Percentiles rank a stretch among this genome's conserved stretches.
Conservation (phyloP, 2,888 invertebrate species). For the Craniophora ligustri region DNA sequence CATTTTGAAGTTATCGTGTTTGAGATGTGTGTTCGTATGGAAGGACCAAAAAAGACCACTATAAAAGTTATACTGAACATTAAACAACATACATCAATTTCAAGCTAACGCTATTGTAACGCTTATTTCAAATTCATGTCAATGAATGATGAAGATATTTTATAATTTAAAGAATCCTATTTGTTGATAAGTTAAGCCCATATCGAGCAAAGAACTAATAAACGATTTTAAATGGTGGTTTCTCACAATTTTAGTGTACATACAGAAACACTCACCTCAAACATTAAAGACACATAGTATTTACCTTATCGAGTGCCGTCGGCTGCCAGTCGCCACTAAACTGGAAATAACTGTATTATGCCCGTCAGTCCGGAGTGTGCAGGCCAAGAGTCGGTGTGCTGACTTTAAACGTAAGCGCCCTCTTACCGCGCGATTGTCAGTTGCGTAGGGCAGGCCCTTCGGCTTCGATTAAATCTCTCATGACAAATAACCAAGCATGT, state of each 20-base stretch:
- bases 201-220: too few relatives aligned
- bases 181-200: too few relatives aligned
- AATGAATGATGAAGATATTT: too few relatives aligned
- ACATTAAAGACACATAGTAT: slow-evolving; percentile 56
- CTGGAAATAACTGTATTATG: slow-evolving; percentile 88
- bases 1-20: slow-evolving; percentile 24
- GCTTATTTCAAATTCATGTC: too few relatives aligned
- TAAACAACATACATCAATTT: too few relatives aligned
- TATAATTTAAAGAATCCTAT: too few relatives aligned
- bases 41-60: slow-evolving; percentile 1
- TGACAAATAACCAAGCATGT: slow-evolving; percentile 87
- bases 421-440: slow-evolving; percentile 73
- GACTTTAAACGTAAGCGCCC: slow-evolving; percentile 68
- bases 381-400: slow-evolving; percentile 86
- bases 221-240: too few relatives aligned
- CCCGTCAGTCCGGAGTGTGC: slow-evolving; percentile 87
- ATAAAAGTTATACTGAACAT: background rate
- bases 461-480: slow-evolving; percentile 83
- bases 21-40: slow-evolving; percentile 35
- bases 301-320: slow-evolving; percentile 72
- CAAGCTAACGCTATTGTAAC: too few relatives aligned
- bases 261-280: slow-evolving; percentile 60
- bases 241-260: background rate
- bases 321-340: slow-evolving; percentile 50
- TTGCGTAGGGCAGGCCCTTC: slow-evolving; percentile 85